A percentile compares a stretch with the other conserved stretches of the same genome.
phyloP scores from a whole-genome alignment of 2,888 invertebrate genomes.

The Heliconius erato region DNA sequence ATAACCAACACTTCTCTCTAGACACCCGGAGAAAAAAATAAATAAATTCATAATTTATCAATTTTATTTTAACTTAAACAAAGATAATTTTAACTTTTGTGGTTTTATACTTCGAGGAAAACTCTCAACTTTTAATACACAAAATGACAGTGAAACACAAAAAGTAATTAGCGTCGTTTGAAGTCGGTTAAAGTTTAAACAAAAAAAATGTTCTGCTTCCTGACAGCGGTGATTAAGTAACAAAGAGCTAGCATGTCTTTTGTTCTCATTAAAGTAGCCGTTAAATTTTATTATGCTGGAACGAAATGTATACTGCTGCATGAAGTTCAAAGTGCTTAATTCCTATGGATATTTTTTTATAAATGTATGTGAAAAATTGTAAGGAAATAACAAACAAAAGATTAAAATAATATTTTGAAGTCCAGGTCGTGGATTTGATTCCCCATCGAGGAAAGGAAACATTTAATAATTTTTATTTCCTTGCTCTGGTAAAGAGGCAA shows the following conservation, averaged over 20 bases:
- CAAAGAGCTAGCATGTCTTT: conserved; percentile 22
- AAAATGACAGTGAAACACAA: conserved; percentile 15
- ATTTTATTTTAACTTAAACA: neutral
- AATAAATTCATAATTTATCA: neutral
- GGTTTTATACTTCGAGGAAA: neutral
- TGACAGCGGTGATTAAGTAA: conserved; percentile 24
- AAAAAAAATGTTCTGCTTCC: conserved; percentile 19
- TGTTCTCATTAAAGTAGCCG: conserved; percentile 13
- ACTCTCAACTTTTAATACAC: conserved; percentile 4
- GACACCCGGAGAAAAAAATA: too few relatives aligned
- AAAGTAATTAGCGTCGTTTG: conserved; percentile 14
- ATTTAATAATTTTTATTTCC: neutral
- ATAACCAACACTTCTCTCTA: too few relatives aligned
- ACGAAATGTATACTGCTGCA: neutral
- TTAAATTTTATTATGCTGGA: conserved; percentile 7
- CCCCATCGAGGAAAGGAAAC: neutral
- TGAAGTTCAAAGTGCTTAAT: neutral
- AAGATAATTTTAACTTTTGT: neutral
- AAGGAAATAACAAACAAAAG: neutral
- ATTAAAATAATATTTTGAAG: neutral
- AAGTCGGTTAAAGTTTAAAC: conserved; percentile 15
- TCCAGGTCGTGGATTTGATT: neutral
- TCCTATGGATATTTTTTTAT: too few relatives aligned
- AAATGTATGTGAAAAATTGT: neutral
- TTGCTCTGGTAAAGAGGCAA: neutral